Percentiles rank a stretch among this genome's conserved stretches.
phyloP scores from a whole-genome alignment of 1,140 invertebrate species.

The Oryctes rhinoceros region DNA sequence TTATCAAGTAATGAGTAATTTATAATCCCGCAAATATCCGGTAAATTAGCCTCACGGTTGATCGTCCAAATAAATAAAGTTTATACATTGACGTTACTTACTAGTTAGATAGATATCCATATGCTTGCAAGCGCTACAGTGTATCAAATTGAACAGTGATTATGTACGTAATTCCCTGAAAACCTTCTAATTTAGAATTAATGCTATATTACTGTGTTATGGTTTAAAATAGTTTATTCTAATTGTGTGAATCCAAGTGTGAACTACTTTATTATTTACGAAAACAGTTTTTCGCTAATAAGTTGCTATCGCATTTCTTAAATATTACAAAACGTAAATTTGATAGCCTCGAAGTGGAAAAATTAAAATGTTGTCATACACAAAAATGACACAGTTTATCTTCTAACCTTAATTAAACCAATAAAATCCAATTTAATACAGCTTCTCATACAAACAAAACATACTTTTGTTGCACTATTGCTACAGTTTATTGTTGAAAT shows the following conservation, averaged over 20 bases:
- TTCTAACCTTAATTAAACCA: not conserved
- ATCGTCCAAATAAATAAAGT: too few relatives aligned
- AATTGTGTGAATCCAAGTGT: constrained; percentile 36
- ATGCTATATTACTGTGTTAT: not conserved
- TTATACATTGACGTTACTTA: too few relatives aligned
- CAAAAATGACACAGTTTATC: not conserved
- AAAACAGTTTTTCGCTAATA: not conserved
- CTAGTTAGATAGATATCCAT: too few relatives aligned
- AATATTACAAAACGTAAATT: constrained; percentile 16
- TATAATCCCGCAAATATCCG: too few relatives aligned
- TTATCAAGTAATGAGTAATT: too few relatives aligned
- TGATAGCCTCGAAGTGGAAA: not conserved
- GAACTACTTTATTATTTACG: constrained; percentile 6
- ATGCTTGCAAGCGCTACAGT: too few relatives aligned
- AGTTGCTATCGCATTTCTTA: constrained; percentile 5
- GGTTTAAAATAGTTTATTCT: constrained; percentile 8
- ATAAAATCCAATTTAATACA: too few relatives aligned
- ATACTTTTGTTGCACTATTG: too few relatives aligned
- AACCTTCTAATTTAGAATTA: not conserved
- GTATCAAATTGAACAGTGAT: not conserved
- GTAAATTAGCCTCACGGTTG: too few relatives aligned
- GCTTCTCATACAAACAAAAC: too few relatives aligned
- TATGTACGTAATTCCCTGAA: not conserved
- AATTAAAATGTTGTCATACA: not conserved
- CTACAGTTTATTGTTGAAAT: too few relatives aligned